These are phyloP conservation scores for Timema podura DNA, from an alignment of 2,888 invertebrate species.

Conservation along the genomic window DNA sequence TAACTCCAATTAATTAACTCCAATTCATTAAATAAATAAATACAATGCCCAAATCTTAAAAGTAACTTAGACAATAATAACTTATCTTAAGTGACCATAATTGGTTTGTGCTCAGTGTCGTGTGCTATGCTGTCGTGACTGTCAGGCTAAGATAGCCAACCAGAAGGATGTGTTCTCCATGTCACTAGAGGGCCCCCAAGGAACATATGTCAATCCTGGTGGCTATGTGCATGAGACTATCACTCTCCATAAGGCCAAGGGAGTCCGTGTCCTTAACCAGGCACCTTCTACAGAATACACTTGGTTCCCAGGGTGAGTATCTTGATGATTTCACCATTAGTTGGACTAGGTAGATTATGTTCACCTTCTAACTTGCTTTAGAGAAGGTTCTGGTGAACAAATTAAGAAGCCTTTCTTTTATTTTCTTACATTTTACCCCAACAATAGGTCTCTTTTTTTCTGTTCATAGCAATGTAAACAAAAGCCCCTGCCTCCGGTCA, in stretches of 20 bases:
- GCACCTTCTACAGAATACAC: slow-evolving; percentile 66
- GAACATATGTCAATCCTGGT: slow-evolving; percentile 75
- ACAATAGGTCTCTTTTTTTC: too few relatives aligned
- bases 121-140: slow-evolving; percentile 50
- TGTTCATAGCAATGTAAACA: too few relatives aligned
- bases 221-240: slow-evolving; percentile 79
- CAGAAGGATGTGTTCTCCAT: slow-evolving; percentile 72
- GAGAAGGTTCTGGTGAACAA: too few relatives aligned
- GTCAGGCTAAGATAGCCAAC: slow-evolving; percentile 52
- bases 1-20: too few relatives aligned
- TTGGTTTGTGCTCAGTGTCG: slow-evolving; percentile 44
- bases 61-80: neutral
- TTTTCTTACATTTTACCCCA: too few relatives aligned
- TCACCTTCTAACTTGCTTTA: too few relatives aligned
- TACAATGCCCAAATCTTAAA: slow-evolving; percentile 37
- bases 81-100: slow-evolving; percentile 25
- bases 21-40: slow-evolving; percentile 31
- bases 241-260: slow-evolving; percentile 57
- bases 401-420: too few relatives aligned
- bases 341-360: too few relatives aligned
- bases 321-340: neutral
- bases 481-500: too few relatives aligned
- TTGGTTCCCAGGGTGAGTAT: slow-evolving; percentile 77
- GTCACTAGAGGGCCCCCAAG: slow-evolving; percentile 74
- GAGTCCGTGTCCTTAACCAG: slow-evolving; percentile 47